These are phyloP conservation scores for Anabas testudineus DNA, from an alignment of 2,797 vertebrate species.

Conservation along the genomic window DNA sequence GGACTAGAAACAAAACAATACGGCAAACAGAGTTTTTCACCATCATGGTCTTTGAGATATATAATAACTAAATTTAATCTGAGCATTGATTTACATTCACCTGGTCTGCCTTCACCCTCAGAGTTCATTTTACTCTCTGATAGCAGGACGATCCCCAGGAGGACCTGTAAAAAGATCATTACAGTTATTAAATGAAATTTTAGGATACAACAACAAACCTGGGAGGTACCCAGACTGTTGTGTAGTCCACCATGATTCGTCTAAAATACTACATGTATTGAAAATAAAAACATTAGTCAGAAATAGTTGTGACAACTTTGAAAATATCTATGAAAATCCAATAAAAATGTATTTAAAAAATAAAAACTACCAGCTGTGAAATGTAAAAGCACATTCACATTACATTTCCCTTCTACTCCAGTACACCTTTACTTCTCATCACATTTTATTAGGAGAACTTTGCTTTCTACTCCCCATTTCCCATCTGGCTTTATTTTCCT, in stretches of 20 bases:
- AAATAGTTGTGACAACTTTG: too few species aligned
- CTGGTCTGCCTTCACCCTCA: constrained; percentile 87
- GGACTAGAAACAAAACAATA: constrained; percentile 61
- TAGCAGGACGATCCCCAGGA: constrained; percentile 86
- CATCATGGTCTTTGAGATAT: not conserved
- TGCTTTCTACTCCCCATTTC: too few species aligned
- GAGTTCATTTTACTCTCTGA: constrained; percentile 85
- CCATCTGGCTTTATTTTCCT: too few species aligned
- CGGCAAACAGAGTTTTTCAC: not conserved
- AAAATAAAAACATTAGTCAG: too few species aligned
- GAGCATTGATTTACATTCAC: constrained; percentile 79
- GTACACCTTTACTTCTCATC: too few species aligned
- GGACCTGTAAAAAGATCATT: constrained; percentile 60
- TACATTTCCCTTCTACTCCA: too few species aligned
- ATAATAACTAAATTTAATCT: not conserved
- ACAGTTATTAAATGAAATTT: constrained; percentile 20
- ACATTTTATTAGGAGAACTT: too few species aligned
- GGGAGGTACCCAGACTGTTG: not conserved
- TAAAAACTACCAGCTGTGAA: too few species aligned
- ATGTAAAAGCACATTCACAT: too few species aligned
- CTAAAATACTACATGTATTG: too few species aligned
- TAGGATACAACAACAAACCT: not conserved
- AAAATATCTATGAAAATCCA: too few species aligned
- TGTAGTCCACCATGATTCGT: not conserved
- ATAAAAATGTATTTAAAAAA: too few species aligned